These are phyloP conservation scores for Ataeniobius toweri DNA, from an alignment of 2,797 vertebrate genomes.

Conservation along the genomic window DNA sequence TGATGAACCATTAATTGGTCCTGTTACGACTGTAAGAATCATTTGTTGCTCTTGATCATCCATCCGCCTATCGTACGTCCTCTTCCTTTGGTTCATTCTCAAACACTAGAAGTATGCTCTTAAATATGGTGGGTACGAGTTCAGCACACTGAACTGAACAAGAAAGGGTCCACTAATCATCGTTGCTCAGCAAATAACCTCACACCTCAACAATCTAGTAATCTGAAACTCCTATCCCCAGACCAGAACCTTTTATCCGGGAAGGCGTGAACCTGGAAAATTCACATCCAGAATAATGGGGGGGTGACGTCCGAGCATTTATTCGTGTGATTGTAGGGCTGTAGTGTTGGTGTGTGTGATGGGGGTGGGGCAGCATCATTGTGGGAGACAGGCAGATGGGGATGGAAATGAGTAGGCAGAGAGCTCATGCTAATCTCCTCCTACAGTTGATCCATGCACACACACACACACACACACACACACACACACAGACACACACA, in stretches of 20 bases:
- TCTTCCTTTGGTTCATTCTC: too few relatives aligned
- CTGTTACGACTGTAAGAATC: not conserved
- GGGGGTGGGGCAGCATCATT: constrained; percentile 54
- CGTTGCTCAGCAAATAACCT: too few relatives aligned
- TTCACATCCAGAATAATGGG: too few relatives aligned
- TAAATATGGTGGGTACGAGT: too few relatives aligned
- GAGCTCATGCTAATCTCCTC: constrained; percentile 78
- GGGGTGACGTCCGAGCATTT: constrained; percentile 35
- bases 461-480: constrained; percentile 12
- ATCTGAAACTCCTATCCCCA: too few relatives aligned
- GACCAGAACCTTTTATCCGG: too few relatives aligned
- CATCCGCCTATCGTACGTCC: too few relatives aligned
- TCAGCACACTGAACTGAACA: too few relatives aligned
- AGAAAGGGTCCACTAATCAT: too few relatives aligned
- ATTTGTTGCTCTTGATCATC: not conserved
- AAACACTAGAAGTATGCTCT: too few relatives aligned
- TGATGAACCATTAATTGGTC: not conserved
- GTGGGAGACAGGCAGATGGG: constrained; percentile 79
- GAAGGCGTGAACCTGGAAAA: too few relatives aligned
- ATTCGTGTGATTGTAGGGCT: not conserved
- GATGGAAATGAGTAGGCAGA: constrained; percentile 77
- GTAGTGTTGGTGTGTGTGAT: constrained; percentile 17
- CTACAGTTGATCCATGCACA: constrained; percentile 69
- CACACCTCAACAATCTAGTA: too few relatives aligned
- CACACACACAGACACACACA: constrained; percentile 20